Conservation (phyloP, 2,113 vertebrate species). For the Cynoglossus semilaevis region DNA sequence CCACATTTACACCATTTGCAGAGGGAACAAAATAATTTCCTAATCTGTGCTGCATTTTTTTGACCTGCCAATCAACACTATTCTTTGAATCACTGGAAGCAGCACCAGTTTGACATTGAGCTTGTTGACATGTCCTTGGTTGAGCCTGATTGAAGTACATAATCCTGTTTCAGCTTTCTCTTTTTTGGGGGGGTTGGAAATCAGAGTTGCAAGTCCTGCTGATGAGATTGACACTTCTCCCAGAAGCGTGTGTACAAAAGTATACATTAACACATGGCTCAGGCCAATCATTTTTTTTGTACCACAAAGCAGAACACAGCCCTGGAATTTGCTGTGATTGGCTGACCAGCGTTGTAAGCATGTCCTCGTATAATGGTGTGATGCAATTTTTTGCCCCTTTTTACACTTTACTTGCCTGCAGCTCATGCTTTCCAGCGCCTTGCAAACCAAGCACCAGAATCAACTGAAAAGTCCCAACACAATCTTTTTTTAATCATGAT, state of each 20-base stretch:
- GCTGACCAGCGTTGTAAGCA: slow-evolving; percentile 25
- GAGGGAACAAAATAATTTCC: neutral
- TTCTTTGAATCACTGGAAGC: slow-evolving; percentile 36
- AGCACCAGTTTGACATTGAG: slow-evolving; percentile 53
- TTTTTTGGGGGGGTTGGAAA: slow-evolving; percentile 6
- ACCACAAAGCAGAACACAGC: slow-evolving; percentile 6
- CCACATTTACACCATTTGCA: slow-evolving; percentile 14
- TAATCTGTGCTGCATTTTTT: slow-evolving; percentile 26
- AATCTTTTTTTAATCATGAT: too few relatives aligned
- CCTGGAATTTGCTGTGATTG: slow-evolving; percentile 6
- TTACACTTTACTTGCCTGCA: slow-evolving; percentile 10
- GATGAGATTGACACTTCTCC: slow-evolving; percentile 18
- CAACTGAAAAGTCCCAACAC: neutral
- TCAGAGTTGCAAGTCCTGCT: slow-evolving; percentile 23
- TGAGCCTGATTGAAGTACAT: slow-evolving; percentile 54
- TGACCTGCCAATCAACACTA: slow-evolving; percentile 42
- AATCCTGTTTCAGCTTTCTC: slow-evolving; percentile 50
- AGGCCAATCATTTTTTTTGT: slow-evolving; percentile 3
- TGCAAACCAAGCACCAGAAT: slow-evolving; percentile 18
- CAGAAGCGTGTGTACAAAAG: slow-evolving; percentile 1
- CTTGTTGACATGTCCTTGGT: slow-evolving; percentile 49
- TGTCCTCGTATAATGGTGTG: slow-evolving; percentile 6
- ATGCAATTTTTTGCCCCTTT: slow-evolving; percentile 6
- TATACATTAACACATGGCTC: slow-evolving; percentile 1
- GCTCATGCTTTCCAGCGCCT: slow-evolving; percentile 4